phyloP scores from a whole-genome alignment of 2,797 vertebrate species.

The Pangasius macronema region DNA sequence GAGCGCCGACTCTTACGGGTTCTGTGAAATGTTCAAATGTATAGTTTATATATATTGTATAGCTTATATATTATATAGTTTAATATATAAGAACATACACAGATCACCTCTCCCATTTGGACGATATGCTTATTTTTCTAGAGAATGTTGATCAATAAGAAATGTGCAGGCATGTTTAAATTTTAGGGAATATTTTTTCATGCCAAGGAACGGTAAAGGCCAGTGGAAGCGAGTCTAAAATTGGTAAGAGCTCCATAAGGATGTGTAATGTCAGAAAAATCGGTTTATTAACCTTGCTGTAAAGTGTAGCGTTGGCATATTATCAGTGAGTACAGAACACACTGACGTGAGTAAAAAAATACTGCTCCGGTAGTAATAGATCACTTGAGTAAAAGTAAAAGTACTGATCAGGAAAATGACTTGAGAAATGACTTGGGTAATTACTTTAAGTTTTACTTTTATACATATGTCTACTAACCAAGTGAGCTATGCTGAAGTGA shows the following conservation, averaged over 20 bases:
- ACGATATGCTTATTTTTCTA: neutral
- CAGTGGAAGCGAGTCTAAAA: neutral
- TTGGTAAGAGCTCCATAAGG: slow-evolving; percentile 9
- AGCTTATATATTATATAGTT: too few species aligned
- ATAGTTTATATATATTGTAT: too few species aligned
- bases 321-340: neutral
- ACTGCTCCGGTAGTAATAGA: neutral
- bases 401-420: neutral
- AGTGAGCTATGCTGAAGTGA: neutral
- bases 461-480: neutral
- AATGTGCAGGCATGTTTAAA: neutral
- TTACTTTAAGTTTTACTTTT: neutral
- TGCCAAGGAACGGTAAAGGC: neutral
- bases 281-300: neutral
- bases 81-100: neutral
- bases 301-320: neutral
- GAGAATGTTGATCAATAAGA: neutral
- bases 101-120: neutral
- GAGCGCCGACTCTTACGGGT: neutral
- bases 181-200: neutral
- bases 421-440: neutral
- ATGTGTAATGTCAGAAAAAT: neutral
- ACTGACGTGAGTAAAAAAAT: neutral
- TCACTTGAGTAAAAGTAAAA: neutral
- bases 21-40: too few species aligned